Conservation (phyloP, 2,797 vertebrate species). For the Chanos chanos region DNA sequence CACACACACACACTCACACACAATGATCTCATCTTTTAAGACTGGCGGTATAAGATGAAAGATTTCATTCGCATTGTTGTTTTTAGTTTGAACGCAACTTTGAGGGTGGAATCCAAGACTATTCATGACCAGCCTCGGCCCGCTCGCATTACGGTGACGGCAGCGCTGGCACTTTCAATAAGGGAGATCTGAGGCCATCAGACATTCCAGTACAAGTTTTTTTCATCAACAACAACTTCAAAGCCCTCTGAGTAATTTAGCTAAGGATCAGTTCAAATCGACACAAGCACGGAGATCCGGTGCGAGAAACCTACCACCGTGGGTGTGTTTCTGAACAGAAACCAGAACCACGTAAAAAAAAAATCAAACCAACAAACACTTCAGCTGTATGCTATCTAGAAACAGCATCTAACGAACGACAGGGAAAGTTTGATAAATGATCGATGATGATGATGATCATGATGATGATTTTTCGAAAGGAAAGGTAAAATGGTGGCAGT, state of each 20-base stretch:
- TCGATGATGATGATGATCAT: background rate
- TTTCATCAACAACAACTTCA: conserved; percentile 49
- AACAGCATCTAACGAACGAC: no score
- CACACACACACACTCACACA: conserved; percentile 29
- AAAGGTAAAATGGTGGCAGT: background rate
- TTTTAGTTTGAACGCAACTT: conserved; percentile 44
- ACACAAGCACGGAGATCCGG: conserved; percentile 44
- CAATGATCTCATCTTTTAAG: conserved; percentile 48
- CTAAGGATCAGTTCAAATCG: conserved; percentile 48
- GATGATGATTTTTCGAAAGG: background rate
- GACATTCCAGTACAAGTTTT: conserved; percentile 37
- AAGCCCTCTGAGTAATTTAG: conserved; percentile 54
- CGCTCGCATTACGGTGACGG: conserved; percentile 37
- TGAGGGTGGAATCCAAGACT: conserved; percentile 51
- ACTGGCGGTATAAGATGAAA: conserved; percentile 49
- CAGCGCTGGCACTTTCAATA: conserved; percentile 28
- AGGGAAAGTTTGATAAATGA: no score
- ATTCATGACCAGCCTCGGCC: conserved; percentile 17
- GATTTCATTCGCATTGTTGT: conserved; percentile 40
- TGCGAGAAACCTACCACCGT: conserved; percentile 29
- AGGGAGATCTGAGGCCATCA: conserved; percentile 40
- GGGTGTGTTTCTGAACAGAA: conserved; percentile 26
- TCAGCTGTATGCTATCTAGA: no score
- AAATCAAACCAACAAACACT: no score
- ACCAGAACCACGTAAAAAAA: background rate